phyloP scores from a whole-genome alignment of 2,113 vertebrate genomes.

The Holacanthus passer region DNA sequence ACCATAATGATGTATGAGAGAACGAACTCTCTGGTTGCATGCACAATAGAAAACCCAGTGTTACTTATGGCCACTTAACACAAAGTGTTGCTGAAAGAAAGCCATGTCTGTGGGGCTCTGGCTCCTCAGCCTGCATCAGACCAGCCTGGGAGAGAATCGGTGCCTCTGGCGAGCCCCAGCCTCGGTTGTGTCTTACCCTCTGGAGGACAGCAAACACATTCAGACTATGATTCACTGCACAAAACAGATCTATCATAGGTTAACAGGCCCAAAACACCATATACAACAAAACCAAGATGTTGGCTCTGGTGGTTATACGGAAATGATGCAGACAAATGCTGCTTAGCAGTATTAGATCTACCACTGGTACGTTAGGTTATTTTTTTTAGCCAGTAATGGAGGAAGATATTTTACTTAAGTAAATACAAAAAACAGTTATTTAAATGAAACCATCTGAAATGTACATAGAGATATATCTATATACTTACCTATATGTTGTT shows the following conservation, averaged over 20 bases:
- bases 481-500: too few species aligned
- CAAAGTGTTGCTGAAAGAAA: constrained; percentile 66
- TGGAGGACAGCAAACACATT: constrained; percentile 58
- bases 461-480: too few species aligned
- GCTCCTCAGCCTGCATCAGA: constrained; percentile 49
- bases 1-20: constrained; percentile 46
- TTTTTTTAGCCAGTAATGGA: not conserved
- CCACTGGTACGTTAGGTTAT: not conserved
- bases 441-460: too few species aligned
- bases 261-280: constrained; percentile 26
- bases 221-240: constrained; percentile 53
- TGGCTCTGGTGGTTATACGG: not conserved
- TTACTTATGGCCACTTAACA: constrained; percentile 71
- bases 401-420: too few species aligned
- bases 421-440: too few species aligned
- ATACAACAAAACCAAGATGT: not conserved
- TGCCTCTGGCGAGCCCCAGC: constrained; percentile 52
- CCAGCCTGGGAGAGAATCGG: constrained; percentile 29
- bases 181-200: constrained; percentile 35
- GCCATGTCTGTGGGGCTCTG: constrained; percentile 21
- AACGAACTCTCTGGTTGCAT: constrained; percentile 46
- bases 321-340: not conserved
- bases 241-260: constrained; percentile 51
- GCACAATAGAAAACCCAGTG: constrained; percentile 47
- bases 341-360: not conserved